Evolutionary conservation across 1,140 invertebrate genomes (phyloP).

Genomic region (Musca domestica): DNA sequence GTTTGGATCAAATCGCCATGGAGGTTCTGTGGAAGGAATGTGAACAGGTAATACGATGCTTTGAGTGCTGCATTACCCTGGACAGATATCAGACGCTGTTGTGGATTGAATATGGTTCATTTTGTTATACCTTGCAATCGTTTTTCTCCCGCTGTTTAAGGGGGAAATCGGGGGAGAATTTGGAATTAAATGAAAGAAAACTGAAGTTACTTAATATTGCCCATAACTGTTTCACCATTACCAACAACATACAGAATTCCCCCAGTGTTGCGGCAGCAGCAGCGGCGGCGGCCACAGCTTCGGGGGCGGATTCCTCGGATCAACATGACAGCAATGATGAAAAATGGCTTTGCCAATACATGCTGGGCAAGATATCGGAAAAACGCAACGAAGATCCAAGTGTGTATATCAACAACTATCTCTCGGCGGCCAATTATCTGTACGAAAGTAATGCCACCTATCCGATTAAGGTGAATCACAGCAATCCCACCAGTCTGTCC

Average conservation of each 20-base stretch:
- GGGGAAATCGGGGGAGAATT: slow-evolving; percentile 5
- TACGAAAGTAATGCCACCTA: slow-evolving; percentile 80
- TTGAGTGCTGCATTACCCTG: slow-evolving; percentile 31
- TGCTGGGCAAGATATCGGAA: slow-evolving; percentile 72
- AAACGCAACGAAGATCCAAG: slow-evolving; percentile 72
- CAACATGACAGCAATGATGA: slow-evolving; percentile 32
- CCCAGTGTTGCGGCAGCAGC: too few relatives aligned
- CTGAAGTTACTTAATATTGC: slow-evolving; percentile 25
- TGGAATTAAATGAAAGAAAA: slow-evolving; percentile 6
- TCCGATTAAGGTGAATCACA: slow-evolving; percentile 82
- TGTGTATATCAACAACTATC: slow-evolving; percentile 77
- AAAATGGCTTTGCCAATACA: slow-evolving; percentile 35
- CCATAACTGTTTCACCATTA: slow-evolving; percentile 29
- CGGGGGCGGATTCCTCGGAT: too few relatives aligned
- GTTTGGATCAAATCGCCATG: slow-evolving; percentile 19
- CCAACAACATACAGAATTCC: slow-evolving; percentile 26
- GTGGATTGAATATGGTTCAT: slow-evolving; percentile 38
- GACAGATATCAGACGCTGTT: slow-evolving; percentile 27
- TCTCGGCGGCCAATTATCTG: slow-evolving; percentile 70
- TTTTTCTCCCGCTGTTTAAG: slow-evolving; percentile 31
- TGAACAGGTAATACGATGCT: slow-evolving; percentile 33
- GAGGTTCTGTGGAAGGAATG: slow-evolving; percentile 23
- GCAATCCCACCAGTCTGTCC: slow-evolving; percentile 75
- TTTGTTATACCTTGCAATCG: slow-evolving; percentile 32
- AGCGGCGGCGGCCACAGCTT: too few relatives aligned